phyloP scores from a whole-genome alignment of 2,888 invertebrate species.

The Dolichopus griseipennis region DNA sequence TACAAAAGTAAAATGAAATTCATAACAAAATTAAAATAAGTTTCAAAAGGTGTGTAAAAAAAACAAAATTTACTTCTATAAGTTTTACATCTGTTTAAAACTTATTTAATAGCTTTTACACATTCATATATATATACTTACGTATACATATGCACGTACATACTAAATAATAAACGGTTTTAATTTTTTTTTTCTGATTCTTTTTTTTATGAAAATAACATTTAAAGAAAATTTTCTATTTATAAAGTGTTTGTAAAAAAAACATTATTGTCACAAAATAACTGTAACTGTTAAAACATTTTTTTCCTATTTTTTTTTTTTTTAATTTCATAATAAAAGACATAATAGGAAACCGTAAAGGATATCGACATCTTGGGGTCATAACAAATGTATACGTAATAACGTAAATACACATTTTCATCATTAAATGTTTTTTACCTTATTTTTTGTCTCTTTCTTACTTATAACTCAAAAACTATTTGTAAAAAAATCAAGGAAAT shows the following conservation, averaged over 20 bases:
- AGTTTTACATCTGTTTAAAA: no score
- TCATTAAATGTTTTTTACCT: not conserved
- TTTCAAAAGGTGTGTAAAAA: no score
- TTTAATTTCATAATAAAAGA: not conserved
- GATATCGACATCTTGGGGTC: conserved; percentile 1
- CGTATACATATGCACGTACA: no score
- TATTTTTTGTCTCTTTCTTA: not conserved
- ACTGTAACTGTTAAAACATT: not conserved
- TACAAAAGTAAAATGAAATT: no score
- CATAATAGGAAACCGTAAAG: not conserved
- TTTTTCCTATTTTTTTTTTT: no score
- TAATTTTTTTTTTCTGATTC: no score
- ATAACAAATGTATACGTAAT: not conserved
- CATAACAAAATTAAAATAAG: no score
- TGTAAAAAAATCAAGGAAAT: not conserved
- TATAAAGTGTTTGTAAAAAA: not conserved
- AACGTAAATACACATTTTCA: not conserved
- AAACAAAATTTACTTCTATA: no score
- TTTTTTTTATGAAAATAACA: no score
- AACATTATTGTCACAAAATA: not conserved
- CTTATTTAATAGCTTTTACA: no score
- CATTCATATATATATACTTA: no score
- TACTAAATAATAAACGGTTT: no score
- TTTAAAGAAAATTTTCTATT: not conserved
- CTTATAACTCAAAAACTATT: not conserved